These are phyloP conservation scores for Bellardia bayeri DNA, from an alignment of 2,888 invertebrate species.

Conservation along the genomic window DNA sequence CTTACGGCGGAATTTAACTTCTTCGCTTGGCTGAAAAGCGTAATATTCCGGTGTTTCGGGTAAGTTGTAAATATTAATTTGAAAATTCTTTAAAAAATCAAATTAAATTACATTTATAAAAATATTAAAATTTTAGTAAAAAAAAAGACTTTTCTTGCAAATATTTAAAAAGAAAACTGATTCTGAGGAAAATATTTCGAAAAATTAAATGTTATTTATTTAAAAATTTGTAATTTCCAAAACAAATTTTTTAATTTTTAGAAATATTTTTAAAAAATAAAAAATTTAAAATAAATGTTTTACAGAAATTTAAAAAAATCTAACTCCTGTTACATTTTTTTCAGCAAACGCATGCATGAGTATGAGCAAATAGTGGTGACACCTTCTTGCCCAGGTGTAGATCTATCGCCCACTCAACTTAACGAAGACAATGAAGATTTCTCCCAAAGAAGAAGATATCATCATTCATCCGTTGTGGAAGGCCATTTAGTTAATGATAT, in stretches of 20 bases:
- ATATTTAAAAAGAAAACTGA: no score
- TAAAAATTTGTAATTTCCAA: no score
- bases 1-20: slow-evolving; percentile 93
- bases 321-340: background rate
- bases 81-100: background rate
- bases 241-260: no score
- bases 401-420: slow-evolving; percentile 92
- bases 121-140: no score
- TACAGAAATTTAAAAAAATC: no score
- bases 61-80: slow-evolving; percentile 83
- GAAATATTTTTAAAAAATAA: no score
- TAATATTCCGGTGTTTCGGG: slow-evolving; percentile 91
- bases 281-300: background rate
- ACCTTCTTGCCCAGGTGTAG: slow-evolving; percentile 91
- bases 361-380: slow-evolving; percentile 95
- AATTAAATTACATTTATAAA: no score
- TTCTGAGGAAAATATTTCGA: no score
- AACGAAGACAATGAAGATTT: slow-evolving; percentile 98
- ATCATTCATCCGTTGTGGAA: slow-evolving; percentile 93
- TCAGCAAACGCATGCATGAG: slow-evolving; percentile 90
- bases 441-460: slow-evolving; percentile 95
- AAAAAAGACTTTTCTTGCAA: background rate
- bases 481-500: slow-evolving; percentile 83
- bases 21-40: slow-evolving; percentile 90
- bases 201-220: no score